phyloP scores from a whole-genome alignment of 2,888 invertebrate species.

The Agrochola lota region DNA sequence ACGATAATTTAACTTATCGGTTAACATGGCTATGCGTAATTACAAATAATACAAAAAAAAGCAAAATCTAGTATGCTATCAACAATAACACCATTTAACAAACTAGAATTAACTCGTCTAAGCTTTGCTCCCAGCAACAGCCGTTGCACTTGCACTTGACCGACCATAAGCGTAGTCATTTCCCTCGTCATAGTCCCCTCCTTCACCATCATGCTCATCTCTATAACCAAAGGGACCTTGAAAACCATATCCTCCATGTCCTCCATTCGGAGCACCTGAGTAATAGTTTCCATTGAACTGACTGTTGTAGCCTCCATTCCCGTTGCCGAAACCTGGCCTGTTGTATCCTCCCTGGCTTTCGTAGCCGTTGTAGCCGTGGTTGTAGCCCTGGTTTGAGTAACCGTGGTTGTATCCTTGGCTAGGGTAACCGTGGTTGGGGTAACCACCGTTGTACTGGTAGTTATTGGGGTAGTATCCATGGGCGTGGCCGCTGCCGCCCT shows the following conservation, averaged over 20 bases:
- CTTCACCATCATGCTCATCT: conserved; percentile 70
- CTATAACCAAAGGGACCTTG: conserved; percentile 73
- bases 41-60: conserved; percentile 11
- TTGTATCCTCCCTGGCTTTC: conserved; percentile 37
- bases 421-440: conserved; percentile 69
- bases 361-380: conserved; percentile 29
- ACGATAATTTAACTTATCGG: conserved; percentile 5
- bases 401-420: conserved; percentile 36
- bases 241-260: conserved; percentile 77
- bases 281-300: conserved; percentile 87
- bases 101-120: neutral
- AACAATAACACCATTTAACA: neutral
- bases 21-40: neutral
- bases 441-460: conserved; percentile 76
- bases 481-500: conserved; percentile 80
- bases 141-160: conserved; percentile 70
- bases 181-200: conserved; percentile 70
- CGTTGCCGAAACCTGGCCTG: conserved; percentile 79
- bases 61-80: neutral
- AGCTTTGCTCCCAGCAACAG: conserved; percentile 63
- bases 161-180: conserved; percentile 66
- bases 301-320: conserved; percentile 79
- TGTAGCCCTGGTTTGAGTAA: conserved; percentile 34
- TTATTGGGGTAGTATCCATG: conserved; percentile 79
- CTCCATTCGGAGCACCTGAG: conserved; percentile 71